Evolutionary conservation across 2,113 vertebrate species (phyloP).

Genomic region (Actenoides lindsayi): DNA sequence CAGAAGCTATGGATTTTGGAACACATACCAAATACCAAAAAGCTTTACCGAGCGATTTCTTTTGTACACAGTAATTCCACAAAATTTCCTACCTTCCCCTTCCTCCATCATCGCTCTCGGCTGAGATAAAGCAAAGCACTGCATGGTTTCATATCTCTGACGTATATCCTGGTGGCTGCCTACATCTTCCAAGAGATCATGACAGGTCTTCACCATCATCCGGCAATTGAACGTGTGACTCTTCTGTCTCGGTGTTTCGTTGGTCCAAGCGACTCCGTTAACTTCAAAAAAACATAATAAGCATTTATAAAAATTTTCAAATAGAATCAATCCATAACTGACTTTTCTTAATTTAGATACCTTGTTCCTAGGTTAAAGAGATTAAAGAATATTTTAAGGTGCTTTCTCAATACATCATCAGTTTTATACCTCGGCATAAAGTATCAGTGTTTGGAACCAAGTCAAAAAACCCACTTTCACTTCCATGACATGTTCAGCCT

Average conservation of each 20-base stretch:
- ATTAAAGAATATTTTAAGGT: neutral
- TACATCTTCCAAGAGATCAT: constrained; percentile 83
- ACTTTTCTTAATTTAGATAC: neutral
- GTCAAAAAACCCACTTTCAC: neutral
- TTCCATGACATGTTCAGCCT: neutral
- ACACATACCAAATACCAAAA: neutral
- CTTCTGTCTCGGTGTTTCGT: constrained; percentile 90
- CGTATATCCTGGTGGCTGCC: constrained; percentile 69
- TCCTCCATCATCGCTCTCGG: constrained; percentile 98
- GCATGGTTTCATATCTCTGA: constrained; percentile 96
- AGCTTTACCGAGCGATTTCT: neutral
- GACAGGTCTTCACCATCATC: constrained; percentile 88
- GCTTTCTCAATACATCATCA: neutral
- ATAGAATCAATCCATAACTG: neutral
- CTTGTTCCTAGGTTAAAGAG: neutral
- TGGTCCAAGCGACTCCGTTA: constrained; percentile 91
- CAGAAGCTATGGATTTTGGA: neutral
- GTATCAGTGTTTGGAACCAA: neutral
- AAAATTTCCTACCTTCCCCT: constrained; percentile 87
- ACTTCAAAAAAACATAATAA: constrained; percentile 59
- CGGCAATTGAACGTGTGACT: constrained; percentile 97
- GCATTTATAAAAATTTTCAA: neutral
- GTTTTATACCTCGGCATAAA: neutral
- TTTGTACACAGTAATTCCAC: neutral
- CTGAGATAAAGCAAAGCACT: constrained; percentile 97